A percentile compares a stretch with the other conserved stretches of the same genome.
These are phyloP conservation scores for Ptiloglossa arizonensis DNA, from an alignment of 1,140 invertebrate genomes.

Conservation along the genomic window DNA sequence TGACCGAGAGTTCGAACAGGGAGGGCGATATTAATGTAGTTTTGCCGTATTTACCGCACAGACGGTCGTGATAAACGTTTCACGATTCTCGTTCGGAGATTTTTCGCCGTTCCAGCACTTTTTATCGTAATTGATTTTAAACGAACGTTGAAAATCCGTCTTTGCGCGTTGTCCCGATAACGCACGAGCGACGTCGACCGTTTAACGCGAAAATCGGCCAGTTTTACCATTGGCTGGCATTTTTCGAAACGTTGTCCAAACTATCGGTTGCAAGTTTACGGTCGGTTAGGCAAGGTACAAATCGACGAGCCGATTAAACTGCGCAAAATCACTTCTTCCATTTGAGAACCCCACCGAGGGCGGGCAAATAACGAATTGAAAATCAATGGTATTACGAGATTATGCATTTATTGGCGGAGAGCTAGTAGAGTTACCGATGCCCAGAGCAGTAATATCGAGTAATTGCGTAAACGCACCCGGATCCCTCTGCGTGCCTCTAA, in stretches of 20 bases:
- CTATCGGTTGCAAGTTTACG: conserved; percentile 33
- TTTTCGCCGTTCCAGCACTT: conserved; percentile 40
- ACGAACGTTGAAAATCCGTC: too few relatives aligned
- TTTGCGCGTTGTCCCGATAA: neutral
- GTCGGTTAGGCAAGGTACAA: conserved; percentile 40
- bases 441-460: conserved; percentile 73
- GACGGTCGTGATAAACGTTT: conserved; percentile 50
- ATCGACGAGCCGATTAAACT: conserved; percentile 63
- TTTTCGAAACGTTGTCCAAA: conserved; percentile 2
- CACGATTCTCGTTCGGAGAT: conserved; percentile 61
- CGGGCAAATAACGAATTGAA: conserved; percentile 71
- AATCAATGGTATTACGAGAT: conserved; percentile 73
- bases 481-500: conserved; percentile 57
- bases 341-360: conserved; percentile 66
- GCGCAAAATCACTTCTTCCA: conserved; percentile 67
- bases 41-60: conserved; percentile 68
- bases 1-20: conserved; percentile 57
- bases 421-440: conserved; percentile 67
- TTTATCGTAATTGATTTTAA: neutral
- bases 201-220: too few relatives aligned
- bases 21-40: conserved; percentile 66
- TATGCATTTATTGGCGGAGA: conserved; percentile 72
- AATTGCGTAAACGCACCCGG: conserved; percentile 71
- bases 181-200: neutral
- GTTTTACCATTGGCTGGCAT: neutral